Percentiles rank a stretch among this genome's conserved stretches.
Evolutionary conservation across 2,888 invertebrate genomes (phyloP).

Genomic region (Volucella inanis): DNA sequence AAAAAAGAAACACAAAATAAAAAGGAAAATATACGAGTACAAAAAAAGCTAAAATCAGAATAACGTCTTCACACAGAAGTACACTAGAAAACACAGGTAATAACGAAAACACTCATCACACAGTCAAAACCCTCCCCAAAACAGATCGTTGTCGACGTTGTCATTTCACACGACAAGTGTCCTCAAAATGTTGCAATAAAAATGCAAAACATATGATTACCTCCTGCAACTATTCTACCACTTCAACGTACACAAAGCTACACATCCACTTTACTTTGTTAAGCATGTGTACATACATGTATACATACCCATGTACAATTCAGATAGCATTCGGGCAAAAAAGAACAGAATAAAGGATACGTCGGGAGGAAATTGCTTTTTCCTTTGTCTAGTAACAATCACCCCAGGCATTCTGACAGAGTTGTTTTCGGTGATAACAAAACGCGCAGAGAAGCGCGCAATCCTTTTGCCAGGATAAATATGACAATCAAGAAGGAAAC

Average conservation of each 20-base stretch:
- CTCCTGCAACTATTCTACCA: constrained; percentile 61
- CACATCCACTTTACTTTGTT: constrained; percentile 17
- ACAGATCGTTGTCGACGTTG: constrained; percentile 67
- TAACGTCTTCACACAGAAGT: constrained; percentile 65
- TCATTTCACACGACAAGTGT: constrained; percentile 74
- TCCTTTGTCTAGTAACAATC: constrained; percentile 74
- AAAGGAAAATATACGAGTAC: neutral
- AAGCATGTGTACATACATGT: constrained; percentile 6
- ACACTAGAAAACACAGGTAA: constrained; percentile 70
- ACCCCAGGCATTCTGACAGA: constrained; percentile 68
- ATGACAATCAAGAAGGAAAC: constrained; percentile 65
- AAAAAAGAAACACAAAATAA: neutral
- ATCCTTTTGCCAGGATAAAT: constrained; percentile 68
- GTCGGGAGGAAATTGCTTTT: constrained; percentile 73
- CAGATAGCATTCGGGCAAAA: neutral
- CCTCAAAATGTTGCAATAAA: constrained; percentile 74
- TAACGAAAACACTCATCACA: constrained; percentile 70
- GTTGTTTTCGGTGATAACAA: constrained; percentile 72
- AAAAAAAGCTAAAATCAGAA: constrained; percentile 30
- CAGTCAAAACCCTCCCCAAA: constrained; percentile 26
- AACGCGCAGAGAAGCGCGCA: constrained; percentile 63
- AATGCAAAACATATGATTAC: constrained; percentile 75
- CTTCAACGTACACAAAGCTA: constrained; percentile 31
- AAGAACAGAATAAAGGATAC: constrained; percentile 56
- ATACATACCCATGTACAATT: neutral